These are phyloP conservation scores for Lontra canadensis DNA, from an alignment of 2,113 vertebrate species.

Conservation along the genomic window DNA sequence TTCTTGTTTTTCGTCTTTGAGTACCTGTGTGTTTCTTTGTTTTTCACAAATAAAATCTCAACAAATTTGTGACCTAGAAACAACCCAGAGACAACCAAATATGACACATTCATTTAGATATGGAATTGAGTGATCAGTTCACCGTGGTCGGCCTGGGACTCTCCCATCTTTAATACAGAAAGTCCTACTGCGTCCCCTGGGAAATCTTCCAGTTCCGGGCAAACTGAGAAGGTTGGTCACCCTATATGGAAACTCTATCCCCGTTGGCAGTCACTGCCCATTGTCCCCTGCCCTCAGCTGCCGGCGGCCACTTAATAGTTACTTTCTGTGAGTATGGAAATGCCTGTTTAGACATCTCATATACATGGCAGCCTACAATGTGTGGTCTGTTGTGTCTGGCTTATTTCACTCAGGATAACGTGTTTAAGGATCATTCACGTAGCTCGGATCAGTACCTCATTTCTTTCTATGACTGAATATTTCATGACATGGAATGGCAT, in stretches of 20 bases:
- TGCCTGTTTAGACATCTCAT: not conserved
- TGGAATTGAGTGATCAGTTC: not conserved
- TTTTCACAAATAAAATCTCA: not conserved
- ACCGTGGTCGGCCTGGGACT: not conserved
- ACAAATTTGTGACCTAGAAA: not conserved
- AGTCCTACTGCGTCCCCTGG: not conserved
- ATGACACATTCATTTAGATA: not conserved
- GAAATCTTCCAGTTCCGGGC: not conserved
- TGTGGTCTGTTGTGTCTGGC: not conserved
- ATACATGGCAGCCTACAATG: not conserved
- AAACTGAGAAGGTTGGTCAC: not conserved
- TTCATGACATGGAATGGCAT: not conserved
- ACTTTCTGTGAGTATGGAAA: not conserved
- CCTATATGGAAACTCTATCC: not conserved
- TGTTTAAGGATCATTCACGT: not conserved
- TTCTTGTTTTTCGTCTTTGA: conserved; percentile 6
- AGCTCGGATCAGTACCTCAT: not conserved
- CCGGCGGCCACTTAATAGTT: not conserved
- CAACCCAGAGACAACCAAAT: not conserved
- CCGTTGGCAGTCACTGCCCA: no score
- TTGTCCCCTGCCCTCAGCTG: not conserved
- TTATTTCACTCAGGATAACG: not conserved
- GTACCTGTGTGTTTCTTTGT: not conserved
- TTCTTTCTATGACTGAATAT: not conserved
- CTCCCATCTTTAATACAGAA: not conserved